Evolutionary conservation across 2,888 invertebrate genomes (phyloP).

Genomic region (Acrobasis consociella): DNA sequence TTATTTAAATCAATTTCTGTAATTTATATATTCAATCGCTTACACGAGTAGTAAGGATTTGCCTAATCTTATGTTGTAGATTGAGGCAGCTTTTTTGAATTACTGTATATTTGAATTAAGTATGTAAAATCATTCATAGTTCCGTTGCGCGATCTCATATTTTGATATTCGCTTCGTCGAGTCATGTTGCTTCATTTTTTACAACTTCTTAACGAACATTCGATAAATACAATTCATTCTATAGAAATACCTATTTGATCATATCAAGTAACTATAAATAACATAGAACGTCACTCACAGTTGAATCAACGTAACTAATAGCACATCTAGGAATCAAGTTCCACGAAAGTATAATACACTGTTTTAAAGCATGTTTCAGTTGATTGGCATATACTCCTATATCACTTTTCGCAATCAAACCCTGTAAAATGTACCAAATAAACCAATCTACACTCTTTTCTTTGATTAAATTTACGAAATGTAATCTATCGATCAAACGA

Average conservation of each 20-base stretch:
- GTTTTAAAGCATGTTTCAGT: slow-evolving; percentile 54
- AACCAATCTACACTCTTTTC: slow-evolving; percentile 24
- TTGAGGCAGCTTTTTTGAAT: slow-evolving; percentile 39
- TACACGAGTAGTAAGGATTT: slow-evolving; percentile 20
- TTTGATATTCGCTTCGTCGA: slow-evolving; percentile 21
- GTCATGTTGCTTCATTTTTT: slow-evolving; percentile 1
- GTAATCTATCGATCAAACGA: no score
- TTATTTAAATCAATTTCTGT: not conserved
- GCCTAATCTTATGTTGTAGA: slow-evolving; percentile 38
- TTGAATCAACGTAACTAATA: slow-evolving; percentile 12
- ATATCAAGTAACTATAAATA: not conserved
- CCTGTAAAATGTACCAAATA: not conserved
- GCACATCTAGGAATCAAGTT: slow-evolving; percentile 35
- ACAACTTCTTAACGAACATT: not conserved
- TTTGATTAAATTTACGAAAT: not conserved
- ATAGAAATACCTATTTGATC: not conserved
- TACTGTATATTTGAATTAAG: slow-evolving; percentile 23
- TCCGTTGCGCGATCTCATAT: slow-evolving; percentile 33
- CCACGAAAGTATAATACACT: slow-evolving; percentile 33
- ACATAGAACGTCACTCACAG: slow-evolving; percentile 9
- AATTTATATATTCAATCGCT: slow-evolving; percentile 2
- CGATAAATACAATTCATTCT: not conserved
- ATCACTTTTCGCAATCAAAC: slow-evolving; percentile 1
- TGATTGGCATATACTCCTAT: slow-evolving; percentile 46
- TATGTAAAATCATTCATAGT: slow-evolving; percentile 23